Evolutionary conservation across 2,797 vertebrate genomes (phyloP).

Genomic region (Sebastes goodei): DNA sequence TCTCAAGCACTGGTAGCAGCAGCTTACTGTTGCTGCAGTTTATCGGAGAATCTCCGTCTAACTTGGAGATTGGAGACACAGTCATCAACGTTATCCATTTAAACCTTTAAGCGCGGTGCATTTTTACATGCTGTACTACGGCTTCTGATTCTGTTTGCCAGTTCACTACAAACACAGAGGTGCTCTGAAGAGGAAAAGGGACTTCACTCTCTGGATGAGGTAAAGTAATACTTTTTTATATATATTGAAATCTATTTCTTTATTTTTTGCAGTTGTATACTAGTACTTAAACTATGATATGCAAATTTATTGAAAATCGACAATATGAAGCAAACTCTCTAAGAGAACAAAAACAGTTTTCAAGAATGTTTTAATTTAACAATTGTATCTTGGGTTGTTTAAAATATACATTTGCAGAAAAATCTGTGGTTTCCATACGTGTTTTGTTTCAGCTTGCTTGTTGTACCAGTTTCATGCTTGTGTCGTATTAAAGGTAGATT

Average conservation of each 20-base stretch:
- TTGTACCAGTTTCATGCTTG: background rate
- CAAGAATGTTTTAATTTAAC: background rate
- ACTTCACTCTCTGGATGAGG: constrained; percentile 40
- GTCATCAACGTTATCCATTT: constrained; percentile 18
- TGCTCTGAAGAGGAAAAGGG: constrained; percentile 13
- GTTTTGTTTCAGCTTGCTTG: background rate
- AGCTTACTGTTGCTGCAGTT: constrained; percentile 14
- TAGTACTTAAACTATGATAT: background rate
- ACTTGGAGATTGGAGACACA: constrained; percentile 30
- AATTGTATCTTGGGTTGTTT: background rate
- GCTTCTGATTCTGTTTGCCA: constrained; percentile 24
- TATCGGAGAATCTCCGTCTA: constrained; percentile 28
- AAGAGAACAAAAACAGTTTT: background rate
- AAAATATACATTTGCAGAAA: background rate
- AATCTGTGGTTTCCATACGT: background rate
- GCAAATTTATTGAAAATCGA: background rate
- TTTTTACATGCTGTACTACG: constrained; percentile 5
- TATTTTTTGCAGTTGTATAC: background rate
- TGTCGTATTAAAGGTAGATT: background rate
- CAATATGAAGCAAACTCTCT: background rate
- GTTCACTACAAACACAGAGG: constrained; percentile 15
- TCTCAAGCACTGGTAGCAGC: constrained; percentile 35
- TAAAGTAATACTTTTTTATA: constrained; percentile 29
- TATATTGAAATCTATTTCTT: background rate
- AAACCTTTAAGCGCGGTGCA: background rate